Conservation (phyloP, 1,140 invertebrate species). For the Drosophila oshimai region DNA sequence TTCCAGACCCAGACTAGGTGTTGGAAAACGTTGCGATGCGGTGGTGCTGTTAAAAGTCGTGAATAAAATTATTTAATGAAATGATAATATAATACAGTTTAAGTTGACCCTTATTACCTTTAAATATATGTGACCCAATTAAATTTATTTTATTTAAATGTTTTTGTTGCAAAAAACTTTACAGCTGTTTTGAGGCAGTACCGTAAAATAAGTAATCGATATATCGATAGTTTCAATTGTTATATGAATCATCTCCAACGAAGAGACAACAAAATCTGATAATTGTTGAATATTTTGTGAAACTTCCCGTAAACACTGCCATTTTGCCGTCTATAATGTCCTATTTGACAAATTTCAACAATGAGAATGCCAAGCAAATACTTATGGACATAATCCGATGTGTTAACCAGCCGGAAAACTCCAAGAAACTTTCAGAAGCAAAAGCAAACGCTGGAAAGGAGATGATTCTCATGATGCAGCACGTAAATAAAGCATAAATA, state of each 20-base stretch:
- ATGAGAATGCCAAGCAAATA: conserved; percentile 83
- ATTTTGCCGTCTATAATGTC: conserved; percentile 43
- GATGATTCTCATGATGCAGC: conserved; percentile 96
- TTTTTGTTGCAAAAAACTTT: not conserved
- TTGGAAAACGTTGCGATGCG: conserved; percentile 32
- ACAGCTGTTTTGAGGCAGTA: conserved; percentile 10
- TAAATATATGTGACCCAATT: not conserved
- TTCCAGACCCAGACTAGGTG: conserved; percentile 61
- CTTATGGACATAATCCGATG: conserved; percentile 89
- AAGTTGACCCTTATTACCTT: not conserved
- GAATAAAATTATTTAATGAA: not conserved
- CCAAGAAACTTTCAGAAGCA: conserved; percentile 90
- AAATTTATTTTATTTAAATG: not conserved
- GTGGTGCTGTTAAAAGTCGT: not conserved
- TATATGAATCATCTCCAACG: not conserved
- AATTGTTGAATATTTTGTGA: conserved; percentile 3
- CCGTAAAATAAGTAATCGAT: not conserved
- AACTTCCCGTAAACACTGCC: not conserved
- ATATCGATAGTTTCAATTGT: conserved; percentile 31
- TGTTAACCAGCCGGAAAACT: conserved; percentile 89
- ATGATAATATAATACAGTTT: not conserved
- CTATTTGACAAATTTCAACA: conserved; percentile 41
- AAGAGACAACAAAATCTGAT: not conserved
- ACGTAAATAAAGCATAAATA: conserved; percentile 80
- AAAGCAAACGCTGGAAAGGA: conserved; percentile 92